A percentile compares a stretch with the other conserved stretches of the same genome.
Conservation (phyloP, 2,888 invertebrate species). For the Petrophora chlorosata region DNA sequence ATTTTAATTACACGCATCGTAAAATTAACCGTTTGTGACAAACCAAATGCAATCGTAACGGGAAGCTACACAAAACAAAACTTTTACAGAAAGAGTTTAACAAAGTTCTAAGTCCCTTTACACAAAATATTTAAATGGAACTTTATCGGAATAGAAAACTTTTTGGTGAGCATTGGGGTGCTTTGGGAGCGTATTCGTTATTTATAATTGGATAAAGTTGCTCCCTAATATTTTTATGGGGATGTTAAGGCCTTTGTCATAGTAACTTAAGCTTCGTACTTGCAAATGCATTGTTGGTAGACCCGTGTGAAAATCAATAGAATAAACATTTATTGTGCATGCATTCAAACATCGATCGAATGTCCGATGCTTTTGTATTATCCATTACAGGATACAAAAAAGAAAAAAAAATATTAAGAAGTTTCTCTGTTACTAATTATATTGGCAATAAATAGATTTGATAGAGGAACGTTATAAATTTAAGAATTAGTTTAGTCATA, state of each 20-base stretch:
- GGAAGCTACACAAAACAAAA: slow-evolving; percentile 55
- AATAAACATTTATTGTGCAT: slow-evolving; percentile 75
- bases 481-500: no score
- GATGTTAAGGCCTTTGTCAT: slow-evolving; percentile 64
- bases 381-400: neutral
- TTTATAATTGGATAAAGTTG: slow-evolving; percentile 77
- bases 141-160: slow-evolving; percentile 72
- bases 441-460: no score
- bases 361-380: neutral
- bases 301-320: slow-evolving; percentile 81
- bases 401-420: no score
- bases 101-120: slow-evolving; percentile 61
- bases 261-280: slow-evolving; percentile 50
- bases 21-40: slow-evolving; percentile 71
- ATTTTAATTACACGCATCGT: slow-evolving; percentile 71
- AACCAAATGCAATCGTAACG: slow-evolving; percentile 60
- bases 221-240: slow-evolving; percentile 65
- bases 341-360: slow-evolving; percentile 39
- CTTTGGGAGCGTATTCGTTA: slow-evolving; percentile 65
- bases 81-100: slow-evolving; percentile 46
- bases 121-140: slow-evolving; percentile 59
- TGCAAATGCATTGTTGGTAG: slow-evolving; percentile 61
- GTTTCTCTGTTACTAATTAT: no score
- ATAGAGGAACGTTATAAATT: no score
- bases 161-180: slow-evolving; percentile 65